Evolutionary conservation across 2,113 vertebrate species (phyloP), one percentile per base, ranked within the genome.

Genomic region (Cercopithecus mona): DNA sequence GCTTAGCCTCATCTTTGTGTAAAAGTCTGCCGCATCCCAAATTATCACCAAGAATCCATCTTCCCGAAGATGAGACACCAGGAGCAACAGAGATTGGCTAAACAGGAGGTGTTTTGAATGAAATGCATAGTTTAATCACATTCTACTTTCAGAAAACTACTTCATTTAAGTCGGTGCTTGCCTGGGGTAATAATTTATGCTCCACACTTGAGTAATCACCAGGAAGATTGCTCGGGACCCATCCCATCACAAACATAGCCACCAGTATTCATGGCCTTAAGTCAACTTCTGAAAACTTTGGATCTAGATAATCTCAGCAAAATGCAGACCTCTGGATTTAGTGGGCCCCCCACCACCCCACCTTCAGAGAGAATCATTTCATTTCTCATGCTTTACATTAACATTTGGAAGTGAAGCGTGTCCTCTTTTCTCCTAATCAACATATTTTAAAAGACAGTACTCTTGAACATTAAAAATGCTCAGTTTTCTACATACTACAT

Each of bases 121-220:
- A 97, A 97, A 97, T 98, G 95, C 98, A 96, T 87, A 94, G 90
- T 98, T 97, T 98, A 98, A 98, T 98, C 98, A 98, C 97, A 97
- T 97, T 96, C 98, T 96, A 92, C 97, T 98, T 97, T 97, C 96
- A 88, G 96, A 96, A 97, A 98, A 97, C 98, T 96, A 97, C 98
- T 98, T 98, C 97, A 97, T 98, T 98, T 97, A 97, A 98, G 95
- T 94, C 25, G 12, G 88, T 96, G 96, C 95, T 97, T 98, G 97
- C 97, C 98, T 98, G 90, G 96, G 90, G 88, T 96, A 98, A 97
- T 98, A 97, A 97, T 98, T 97, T 98, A 97, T 98, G 96, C 95
- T 97, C 90, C 22, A 68, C 95, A 97, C 97, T 97, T 93, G 96
- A 97, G 93, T 96, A 98, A 97, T 98, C 97, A 98, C 92, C 22